Percentiles rank a stretch among this genome's conserved stretches.
Conservation (phyloP, 2,797 vertebrate species). For the Micromesistius poutassou region DNA sequence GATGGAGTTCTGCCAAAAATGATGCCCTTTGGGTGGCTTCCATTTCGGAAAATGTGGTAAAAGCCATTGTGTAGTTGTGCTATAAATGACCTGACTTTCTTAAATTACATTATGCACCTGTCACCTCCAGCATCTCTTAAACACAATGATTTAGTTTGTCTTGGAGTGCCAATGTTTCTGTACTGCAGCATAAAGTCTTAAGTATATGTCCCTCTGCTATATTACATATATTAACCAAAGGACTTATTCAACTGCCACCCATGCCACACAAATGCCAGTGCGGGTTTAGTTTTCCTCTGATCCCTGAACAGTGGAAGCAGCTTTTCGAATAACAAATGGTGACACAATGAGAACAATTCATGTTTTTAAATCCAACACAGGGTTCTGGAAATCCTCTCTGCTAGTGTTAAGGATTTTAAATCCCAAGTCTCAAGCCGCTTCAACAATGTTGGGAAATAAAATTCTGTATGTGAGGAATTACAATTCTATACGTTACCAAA, state of each 20-base stretch:
- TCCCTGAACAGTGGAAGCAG: constrained; percentile 62
- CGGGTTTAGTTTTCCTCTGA: constrained; percentile 42
- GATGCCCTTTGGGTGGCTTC: neutral
- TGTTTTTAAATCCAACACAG: constrained; percentile 28
- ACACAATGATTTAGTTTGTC: neutral
- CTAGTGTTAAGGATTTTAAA: constrained; percentile 22
- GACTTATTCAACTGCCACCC: constrained; percentile 31
- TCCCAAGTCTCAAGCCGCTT: constrained; percentile 9
- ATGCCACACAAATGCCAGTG: constrained; percentile 44
- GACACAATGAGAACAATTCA: constrained; percentile 55
- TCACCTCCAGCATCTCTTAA: neutral
- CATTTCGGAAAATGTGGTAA: neutral
- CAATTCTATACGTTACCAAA: constrained; percentile 70
- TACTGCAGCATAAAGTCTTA: neutral
- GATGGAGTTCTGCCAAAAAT: neutral
- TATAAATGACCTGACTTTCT: neutral
- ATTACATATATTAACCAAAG: constrained; percentile 10
- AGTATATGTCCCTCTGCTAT: neutral
- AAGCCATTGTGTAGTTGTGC: neutral
- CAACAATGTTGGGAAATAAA: constrained; percentile 19
- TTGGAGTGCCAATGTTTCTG: neutral
- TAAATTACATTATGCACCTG: neutral
- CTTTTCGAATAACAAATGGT: constrained; percentile 56
- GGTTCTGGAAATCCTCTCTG: constrained; percentile 33
- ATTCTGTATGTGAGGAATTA: constrained; percentile 33